phyloP scores from a whole-genome alignment of 2,888 invertebrate genomes.

The Biston betularia region DNA sequence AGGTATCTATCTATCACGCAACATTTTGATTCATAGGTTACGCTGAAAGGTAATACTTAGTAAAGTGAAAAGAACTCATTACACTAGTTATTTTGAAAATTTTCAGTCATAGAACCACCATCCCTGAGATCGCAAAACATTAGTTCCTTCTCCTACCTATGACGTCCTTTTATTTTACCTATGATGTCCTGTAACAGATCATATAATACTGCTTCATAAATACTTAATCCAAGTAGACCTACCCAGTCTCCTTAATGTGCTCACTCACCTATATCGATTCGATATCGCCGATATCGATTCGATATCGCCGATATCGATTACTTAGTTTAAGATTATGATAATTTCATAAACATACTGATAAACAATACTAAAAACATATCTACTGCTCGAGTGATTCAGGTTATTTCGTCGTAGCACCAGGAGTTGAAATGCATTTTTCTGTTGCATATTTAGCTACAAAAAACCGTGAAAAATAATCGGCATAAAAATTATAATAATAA shows the following conservation, averaged over 20 bases:
- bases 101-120: too few relatives aligned
- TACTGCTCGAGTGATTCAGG: constrained; percentile 20
- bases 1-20: not conserved
- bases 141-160: too few relatives aligned
- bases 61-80: too few relatives aligned
- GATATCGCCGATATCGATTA: constrained; percentile 13
- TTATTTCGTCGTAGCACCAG: constrained; percentile 17
- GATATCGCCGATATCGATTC: constrained; percentile 1
- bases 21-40: not conserved
- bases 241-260: constrained; percentile 5
- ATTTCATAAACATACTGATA: constrained; percentile 18
- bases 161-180: too few relatives aligned
- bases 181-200: too few relatives aligned
- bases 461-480: too few relatives aligned
- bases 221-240: not conserved
- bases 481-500: too few relatives aligned
- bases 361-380: too few relatives aligned
- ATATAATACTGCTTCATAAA: too few relatives aligned
- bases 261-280: not conserved
- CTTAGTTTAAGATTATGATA: constrained; percentile 13
- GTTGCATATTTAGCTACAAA: not conserved
- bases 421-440: not conserved
- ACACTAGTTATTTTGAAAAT: too few relatives aligned
- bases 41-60: too few relatives aligned
- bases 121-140: too few relatives aligned